Evolutionary conservation across 2,888 invertebrate species (phyloP).

Genomic region (Epirrita christyi): DNA sequence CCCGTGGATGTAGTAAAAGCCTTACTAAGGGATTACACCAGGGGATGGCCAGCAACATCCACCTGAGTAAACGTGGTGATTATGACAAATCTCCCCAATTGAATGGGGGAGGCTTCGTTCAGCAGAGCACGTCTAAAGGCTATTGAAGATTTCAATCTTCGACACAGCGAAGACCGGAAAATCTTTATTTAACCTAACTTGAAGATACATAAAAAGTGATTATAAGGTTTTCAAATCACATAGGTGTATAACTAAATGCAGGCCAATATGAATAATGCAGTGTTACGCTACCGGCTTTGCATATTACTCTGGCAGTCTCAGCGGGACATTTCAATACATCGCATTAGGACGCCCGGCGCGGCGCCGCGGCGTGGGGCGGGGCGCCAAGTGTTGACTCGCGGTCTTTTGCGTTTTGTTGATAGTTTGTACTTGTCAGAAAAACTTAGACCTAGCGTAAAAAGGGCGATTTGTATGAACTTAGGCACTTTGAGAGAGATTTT

Average conservation of each 20-base stretch:
- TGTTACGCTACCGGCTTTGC: slow-evolving; percentile 21
- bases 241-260: slow-evolving; percentile 2
- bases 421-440: slow-evolving; percentile 8
- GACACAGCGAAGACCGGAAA: no score
- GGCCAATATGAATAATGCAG: slow-evolving; percentile 17
- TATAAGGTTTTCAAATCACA: not conserved
- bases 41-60: no score
- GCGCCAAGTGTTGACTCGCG: slow-evolving; percentile 2
- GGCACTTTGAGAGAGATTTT: not conserved
- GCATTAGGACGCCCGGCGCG: slow-evolving; percentile 12
- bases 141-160: no score
- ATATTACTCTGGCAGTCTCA: slow-evolving; percentile 1
- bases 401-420: slow-evolving; percentile 15
- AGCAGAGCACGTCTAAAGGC: no score
- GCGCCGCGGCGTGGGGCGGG: not conserved
- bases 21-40: no score
- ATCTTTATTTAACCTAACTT: no score
- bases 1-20: no score
- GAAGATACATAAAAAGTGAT: no score
- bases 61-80: no score
- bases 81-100: no score
- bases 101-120: no score
- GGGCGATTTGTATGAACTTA: slow-evolving; percentile 3
- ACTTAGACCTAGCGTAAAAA: not conserved
- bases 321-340: slow-evolving; percentile 17